Evolutionary conservation across 2,113 vertebrate species (phyloP).

Genomic region (Pan troglodytes): NHGRI_mPanTro3-v2.1_pri NC_072402.2:51075501-51076000

Average conservation of each 20-base stretch:
- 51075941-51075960: not conserved
- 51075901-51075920: not conserved
- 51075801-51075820: not conserved
- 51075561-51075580: constrained; percentile 19
- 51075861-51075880: not conserved
- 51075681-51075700: not conserved
- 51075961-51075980: not conserved
- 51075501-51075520: not conserved
- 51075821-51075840: not conserved
- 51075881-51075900: not conserved
- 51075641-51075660: not conserved
- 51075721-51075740: not conserved
- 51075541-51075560: not conserved
- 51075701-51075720: not conserved
- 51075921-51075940: not conserved
- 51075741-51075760: not conserved
- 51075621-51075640: not conserved
- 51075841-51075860: not conserved
- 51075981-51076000: not conserved
- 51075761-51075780: not conserved
- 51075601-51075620: not conserved
- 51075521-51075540: constrained; percentile 1
- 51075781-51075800: not conserved
- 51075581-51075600: not conserved
- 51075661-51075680: not conserved